These are phyloP conservation scores for Zeus faber DNA, from an alignment of 2,113 vertebrate species.

Conservation along the genomic window DNA sequence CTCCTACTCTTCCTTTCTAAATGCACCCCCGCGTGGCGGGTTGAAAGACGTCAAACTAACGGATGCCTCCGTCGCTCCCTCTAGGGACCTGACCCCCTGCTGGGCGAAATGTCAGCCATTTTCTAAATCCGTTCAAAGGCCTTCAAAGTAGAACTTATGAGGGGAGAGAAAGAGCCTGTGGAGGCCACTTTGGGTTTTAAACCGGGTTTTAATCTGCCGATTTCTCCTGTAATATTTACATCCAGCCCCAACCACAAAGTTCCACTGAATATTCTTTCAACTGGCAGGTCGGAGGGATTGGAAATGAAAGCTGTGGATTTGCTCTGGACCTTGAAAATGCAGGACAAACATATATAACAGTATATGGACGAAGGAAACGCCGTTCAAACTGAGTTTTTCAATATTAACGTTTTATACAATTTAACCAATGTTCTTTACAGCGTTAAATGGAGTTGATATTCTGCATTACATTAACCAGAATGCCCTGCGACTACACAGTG, in stretches of 20 bases:
- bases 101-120: constrained; percentile 46
- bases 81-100: constrained; percentile 4
- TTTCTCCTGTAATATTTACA: background rate
- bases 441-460: constrained; percentile 1
- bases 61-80: no score
- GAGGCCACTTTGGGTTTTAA: constrained; percentile 17
- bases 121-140: constrained; percentile 9
- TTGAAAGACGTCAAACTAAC: no score
- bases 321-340: no score
- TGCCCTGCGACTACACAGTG: no score
- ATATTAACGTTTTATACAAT: background rate
- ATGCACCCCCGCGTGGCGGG: no score
- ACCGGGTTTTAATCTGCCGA: background rate
- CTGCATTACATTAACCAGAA: background rate
- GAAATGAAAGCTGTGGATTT: no score
- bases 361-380: no score
- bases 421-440: constrained; percentile 1
- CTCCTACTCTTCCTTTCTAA: no score
- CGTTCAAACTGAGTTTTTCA: no score
- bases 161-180: constrained; percentile 3
- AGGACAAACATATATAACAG: no score
- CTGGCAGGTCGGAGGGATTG: background rate
- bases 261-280: background rate
- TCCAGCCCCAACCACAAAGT: no score
- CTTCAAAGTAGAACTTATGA: constrained; percentile 27